Evolutionary conservation across 2,888 invertebrate species (phyloP).

Genomic region (Trichopoda pennipes): DNA sequence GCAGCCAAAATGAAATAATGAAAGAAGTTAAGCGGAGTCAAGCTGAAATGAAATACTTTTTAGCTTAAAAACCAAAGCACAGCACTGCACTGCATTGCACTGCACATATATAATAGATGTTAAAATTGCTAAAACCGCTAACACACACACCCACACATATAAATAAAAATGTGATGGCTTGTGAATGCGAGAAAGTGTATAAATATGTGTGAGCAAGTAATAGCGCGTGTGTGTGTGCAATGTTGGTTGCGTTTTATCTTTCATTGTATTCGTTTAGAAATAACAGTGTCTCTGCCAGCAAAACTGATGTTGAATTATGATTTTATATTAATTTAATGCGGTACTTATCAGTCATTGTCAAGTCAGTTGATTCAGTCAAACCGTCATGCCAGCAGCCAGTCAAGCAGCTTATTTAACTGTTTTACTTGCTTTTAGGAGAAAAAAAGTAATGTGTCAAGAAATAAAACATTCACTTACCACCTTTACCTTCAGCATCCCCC

Average conservation of each 20-base stretch:
- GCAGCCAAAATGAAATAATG: constrained; percentile 65
- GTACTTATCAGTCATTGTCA: constrained; percentile 70
- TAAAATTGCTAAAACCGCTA: constrained; percentile 38
- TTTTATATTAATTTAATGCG: constrained; percentile 70
- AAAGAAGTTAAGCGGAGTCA: constrained; percentile 68
- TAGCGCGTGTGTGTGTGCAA: not conserved
- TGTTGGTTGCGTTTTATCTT: constrained; percentile 32
- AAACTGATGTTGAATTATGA: constrained; percentile 69
- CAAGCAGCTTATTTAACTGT: constrained; percentile 28
- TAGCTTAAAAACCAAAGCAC: constrained; percentile 49
- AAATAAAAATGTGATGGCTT: not conserved
- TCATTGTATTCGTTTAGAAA: constrained; percentile 12
- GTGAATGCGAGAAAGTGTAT: not conserved
- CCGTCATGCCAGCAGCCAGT: constrained; percentile 10
- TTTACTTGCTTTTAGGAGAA: constrained; percentile 10
- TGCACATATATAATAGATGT: constrained; percentile 35
- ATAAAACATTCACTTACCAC: constrained; percentile 15
- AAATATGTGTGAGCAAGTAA: not conserved
- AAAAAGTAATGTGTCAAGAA: constrained; percentile 41
- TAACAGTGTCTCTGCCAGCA: constrained; percentile 27
- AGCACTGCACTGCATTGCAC: not conserved
- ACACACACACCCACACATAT: not conserved
- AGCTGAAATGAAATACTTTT: constrained; percentile 63
- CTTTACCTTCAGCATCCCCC: not conserved
- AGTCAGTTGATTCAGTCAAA: constrained; percentile 28